A percentile compares a stretch with the other conserved stretches of the same genome.
Evolutionary conservation across 1,140 invertebrate genomes (phyloP).

Genomic region (Brachionus plicatilis): DNA sequence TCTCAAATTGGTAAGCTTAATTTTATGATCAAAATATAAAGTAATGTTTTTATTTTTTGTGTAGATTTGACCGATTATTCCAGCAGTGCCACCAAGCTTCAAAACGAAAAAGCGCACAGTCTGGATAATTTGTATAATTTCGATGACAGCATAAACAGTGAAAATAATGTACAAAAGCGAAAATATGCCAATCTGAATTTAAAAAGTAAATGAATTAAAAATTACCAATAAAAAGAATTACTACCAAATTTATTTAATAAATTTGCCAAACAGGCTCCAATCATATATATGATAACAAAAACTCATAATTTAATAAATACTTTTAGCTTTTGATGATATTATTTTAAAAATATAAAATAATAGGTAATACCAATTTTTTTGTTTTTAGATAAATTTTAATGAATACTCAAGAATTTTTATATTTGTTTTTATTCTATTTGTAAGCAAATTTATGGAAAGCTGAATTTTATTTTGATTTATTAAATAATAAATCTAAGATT

Average conservation of each 20-base stretch:
- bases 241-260: too few species aligned
- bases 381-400: not conserved
- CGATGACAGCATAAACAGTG: constrained; percentile 38
- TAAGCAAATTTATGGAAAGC: not conserved
- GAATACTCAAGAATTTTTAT: not conserved
- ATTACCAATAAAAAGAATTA: too few species aligned
- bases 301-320: too few species aligned
- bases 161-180: constrained; percentile 40
- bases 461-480: not conserved
- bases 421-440: not conserved
- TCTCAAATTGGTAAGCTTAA: constrained; percentile 21
- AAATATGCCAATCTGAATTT: constrained; percentile 39
- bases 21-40: not conserved
- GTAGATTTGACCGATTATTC: constrained; percentile 19
- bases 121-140: constrained; percentile 35
- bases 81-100: not conserved
- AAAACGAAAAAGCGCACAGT: constrained; percentile 22
- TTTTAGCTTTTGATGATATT: too few species aligned
- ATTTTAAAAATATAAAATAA: too few species aligned
- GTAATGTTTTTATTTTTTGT: not conserved
- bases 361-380: too few species aligned
- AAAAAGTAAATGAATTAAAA: constrained; percentile 8
- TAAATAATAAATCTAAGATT: too few species aligned
- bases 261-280: too few species aligned
- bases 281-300: too few species aligned